Evolutionary conservation across 2,888 invertebrate species (phyloP), one percentile per base, ranked within the genome.

Genomic region (Galerucella nymphaeae): DNA sequence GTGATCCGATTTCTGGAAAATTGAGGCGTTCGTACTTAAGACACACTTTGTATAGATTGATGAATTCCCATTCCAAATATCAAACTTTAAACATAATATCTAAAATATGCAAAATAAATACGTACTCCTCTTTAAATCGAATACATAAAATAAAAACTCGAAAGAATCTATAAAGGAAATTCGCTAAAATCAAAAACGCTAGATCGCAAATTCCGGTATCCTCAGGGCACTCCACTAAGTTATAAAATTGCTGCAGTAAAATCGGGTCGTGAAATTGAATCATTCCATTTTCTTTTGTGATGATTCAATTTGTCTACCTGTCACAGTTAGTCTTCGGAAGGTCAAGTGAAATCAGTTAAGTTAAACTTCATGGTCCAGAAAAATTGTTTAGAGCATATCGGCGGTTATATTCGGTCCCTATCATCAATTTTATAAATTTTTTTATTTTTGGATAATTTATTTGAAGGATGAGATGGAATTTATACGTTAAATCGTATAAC

Each of bases 281-380:
- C 48, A 71, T 61, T 57, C 71, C 61, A 71, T 62, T 71, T 71
- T 55, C 55, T 66, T 45, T 23, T 38, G 61, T 50, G 62, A 62
- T 66, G 62, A 66, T 71, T 50, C 66, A 67, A 66, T 66, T 71
- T 66, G 66, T 67, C 71, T 63, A 67, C 66, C 66, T 71, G 66
- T 42, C 55, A 65, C 45, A 58, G 63, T 70, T 64, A 30, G 45
- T 48, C 38, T 45, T 65, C 16, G 48, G 16, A 50, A 42, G 64
- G 70, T 64, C 70, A 70, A 59, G 55, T 57, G 66, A 38, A 66
- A 66, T 66, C 65, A 38, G 53, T 64, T 64, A 50, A 64, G n/a
- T 16, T n/a, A n/a, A 64, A 64, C 50, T 64, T 53, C 13, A 16
- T 55, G 18, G 10, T 30, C 30, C 30, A 30, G 30, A 30, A 30